Percentiles rank a stretch among this genome's conserved stretches.
Conservation (phyloP, 2,113 vertebrate genomes). For the Oxyruncus cristatus region DNA sequence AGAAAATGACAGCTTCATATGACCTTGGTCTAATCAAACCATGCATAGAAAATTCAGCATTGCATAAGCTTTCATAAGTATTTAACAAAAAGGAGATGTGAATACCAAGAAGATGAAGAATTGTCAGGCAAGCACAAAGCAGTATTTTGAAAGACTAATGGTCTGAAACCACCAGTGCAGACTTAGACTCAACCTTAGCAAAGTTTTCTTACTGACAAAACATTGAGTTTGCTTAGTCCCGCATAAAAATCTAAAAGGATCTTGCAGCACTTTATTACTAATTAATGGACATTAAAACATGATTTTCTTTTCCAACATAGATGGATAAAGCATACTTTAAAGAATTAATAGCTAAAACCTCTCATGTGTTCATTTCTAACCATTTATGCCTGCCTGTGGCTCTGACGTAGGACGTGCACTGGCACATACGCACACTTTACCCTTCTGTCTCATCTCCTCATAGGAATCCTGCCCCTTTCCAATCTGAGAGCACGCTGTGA, state of each 20-base stretch:
- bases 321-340: not conserved
- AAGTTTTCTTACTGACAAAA: not conserved
- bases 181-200: not conserved
- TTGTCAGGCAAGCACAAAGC: not conserved
- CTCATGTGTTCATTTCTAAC: not conserved
- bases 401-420: accelerated
- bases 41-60: not conserved
- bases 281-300: not conserved
- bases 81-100: not conserved
- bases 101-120: not conserved
- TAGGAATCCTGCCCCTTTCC: not conserved
- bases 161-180: not conserved
- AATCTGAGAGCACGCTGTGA: not conserved
- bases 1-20: not conserved
- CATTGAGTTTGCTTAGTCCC: not conserved
- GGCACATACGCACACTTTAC: not conserved
- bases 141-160: not conserved
- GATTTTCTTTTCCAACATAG: not conserved
- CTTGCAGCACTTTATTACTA: not conserved
- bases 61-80: not conserved
- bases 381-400: not conserved
- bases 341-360: not conserved
- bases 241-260: not conserved
- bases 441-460: not conserved
- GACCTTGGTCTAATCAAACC: not conserved